Evolutionary conservation across 2,888 invertebrate genomes (phyloP).

Genomic region (Drosophila kanekoi): DNA sequence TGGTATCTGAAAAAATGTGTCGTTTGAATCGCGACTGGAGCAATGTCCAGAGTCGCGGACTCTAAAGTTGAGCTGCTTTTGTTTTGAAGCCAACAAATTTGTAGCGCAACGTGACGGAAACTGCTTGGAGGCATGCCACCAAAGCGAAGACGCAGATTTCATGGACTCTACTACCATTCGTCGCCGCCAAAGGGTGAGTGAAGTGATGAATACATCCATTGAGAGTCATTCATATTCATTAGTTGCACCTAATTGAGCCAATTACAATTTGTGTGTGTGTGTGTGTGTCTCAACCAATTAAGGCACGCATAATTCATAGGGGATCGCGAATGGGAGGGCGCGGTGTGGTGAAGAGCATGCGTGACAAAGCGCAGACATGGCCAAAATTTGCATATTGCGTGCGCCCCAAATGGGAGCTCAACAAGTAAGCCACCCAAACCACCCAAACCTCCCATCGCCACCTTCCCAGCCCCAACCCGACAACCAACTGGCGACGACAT

Average conservation of each 20-base stretch:
- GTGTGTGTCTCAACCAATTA: conserved; percentile 56
- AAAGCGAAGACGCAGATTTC: conserved; percentile 83
- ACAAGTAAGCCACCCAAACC: conserved; percentile 30
- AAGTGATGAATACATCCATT: conserved; percentile 29
- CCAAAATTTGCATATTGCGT: conserved; percentile 76
- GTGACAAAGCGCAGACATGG: conserved; percentile 63
- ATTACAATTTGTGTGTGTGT: conserved; percentile 57
- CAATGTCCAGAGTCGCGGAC: conserved; percentile 64
- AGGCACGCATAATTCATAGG: conserved; percentile 17
- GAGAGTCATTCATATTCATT: conserved; percentile 53
- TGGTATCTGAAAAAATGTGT: conserved; percentile 40
- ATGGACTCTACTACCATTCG: conserved; percentile 85
- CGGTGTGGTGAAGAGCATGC: conserved; percentile 20
- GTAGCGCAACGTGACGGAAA: conserved; percentile 5
- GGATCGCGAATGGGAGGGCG: neutral
- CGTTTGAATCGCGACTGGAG: conserved; percentile 54
- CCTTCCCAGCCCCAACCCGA: neutral
- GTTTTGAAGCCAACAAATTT: conserved; percentile 1
- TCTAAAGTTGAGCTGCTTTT: conserved; percentile 18
- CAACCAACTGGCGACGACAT: conserved; percentile 43
- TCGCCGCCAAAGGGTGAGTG: conserved; percentile 85
- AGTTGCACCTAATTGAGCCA: conserved; percentile 64
- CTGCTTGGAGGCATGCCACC: conserved; percentile 79
- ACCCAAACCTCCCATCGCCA: too few species aligned
- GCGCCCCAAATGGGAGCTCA: conserved; percentile 54